Evolutionary conservation across 2,113 vertebrate genomes (phyloP).

Genomic region (Copsychus sechellarum): DNA sequence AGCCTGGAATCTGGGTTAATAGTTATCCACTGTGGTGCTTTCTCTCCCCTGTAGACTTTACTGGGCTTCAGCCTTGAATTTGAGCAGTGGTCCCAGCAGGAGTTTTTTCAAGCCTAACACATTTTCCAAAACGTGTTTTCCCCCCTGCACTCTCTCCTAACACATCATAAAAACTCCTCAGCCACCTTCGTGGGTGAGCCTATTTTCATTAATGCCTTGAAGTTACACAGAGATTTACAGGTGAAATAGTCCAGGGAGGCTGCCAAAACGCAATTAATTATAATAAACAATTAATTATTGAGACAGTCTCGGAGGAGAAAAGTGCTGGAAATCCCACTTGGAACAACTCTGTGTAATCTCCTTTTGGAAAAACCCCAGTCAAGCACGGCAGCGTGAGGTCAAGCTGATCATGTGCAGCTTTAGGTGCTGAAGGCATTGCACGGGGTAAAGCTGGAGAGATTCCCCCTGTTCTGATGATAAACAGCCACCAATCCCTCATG

Average conservation of each 20-base stretch:
- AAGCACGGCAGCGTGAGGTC: not conserved
- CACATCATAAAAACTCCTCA: not conserved
- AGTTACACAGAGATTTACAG: not conserved
- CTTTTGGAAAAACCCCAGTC: not conserved
- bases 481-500: not conserved
- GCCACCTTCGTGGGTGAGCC: not conserved
- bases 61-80: not conserved
- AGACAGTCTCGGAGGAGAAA: not conserved
- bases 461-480: not conserved
- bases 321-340: not conserved
- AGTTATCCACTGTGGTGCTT: not conserved
- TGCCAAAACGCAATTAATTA: not conserved
- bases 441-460: slow-evolving; percentile 10
- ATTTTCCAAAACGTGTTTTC: not conserved
- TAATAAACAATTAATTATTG: not conserved
- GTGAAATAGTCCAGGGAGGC: not conserved
- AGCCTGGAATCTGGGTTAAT: not conserved
- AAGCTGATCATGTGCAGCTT: slow-evolving; percentile 40
- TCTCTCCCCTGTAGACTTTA: not conserved
- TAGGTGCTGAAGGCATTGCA: not conserved
- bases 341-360: not conserved
- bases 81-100: not conserved
- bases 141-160: not conserved
- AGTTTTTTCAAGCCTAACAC: not conserved
- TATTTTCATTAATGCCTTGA: not conserved